Base-by-base conservation (phyloP, 1,140 invertebrate species). In the Drosophila repletoides region DNA sequence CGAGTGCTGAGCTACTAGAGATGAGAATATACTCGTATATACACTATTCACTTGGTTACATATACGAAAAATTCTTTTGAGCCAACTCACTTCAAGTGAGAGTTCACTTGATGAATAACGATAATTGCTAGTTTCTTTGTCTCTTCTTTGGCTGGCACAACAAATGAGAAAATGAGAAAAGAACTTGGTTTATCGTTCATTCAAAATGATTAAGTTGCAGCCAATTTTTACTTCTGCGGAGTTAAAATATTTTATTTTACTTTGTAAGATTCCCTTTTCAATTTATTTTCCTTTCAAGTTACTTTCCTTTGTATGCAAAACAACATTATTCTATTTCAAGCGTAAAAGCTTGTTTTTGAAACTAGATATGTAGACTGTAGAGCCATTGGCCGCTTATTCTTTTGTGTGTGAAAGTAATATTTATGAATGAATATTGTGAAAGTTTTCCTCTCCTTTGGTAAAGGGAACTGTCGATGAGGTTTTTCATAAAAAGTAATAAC, bases 41-140 rank as follows among this genome's bases (percentile, higher is more conserved):
- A 14, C 19, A 5, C n/a, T 22, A 17, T 5, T 24, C 19, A 17
- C 15, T 29, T 1, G 53, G 48, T n/a, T 14, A 7, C 33, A 17
- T 52, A 21, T 31, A 34, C 19, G 7, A n/a, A 15, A 3, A 26
- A 9, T 12, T 51, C 29, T 45, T 46, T 55, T 17, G 26, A 29
- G 26, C 7, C 21, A 3, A 5, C n/a, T 45, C 14, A 49, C 33
- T 51, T 24, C 6, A 28, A 31, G 12, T 5, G 19, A 1, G 10
- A 31, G 28, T 28, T 29, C 29, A 64, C 38, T 58, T 46, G 38
- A 46, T 45, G 58, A 34, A 58, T 33, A 40, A 34, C 10, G 12
- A 69, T 58, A 56, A 46, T 64, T 65, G 53, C 41, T 48, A 58
- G 29, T 45, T 70, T 38, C 66, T 53, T 64, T 59, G 46, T 70